Evolutionary conservation across 2,797 vertebrate genomes (phyloP).

Genomic region (Darevskia mixta): DNA sequence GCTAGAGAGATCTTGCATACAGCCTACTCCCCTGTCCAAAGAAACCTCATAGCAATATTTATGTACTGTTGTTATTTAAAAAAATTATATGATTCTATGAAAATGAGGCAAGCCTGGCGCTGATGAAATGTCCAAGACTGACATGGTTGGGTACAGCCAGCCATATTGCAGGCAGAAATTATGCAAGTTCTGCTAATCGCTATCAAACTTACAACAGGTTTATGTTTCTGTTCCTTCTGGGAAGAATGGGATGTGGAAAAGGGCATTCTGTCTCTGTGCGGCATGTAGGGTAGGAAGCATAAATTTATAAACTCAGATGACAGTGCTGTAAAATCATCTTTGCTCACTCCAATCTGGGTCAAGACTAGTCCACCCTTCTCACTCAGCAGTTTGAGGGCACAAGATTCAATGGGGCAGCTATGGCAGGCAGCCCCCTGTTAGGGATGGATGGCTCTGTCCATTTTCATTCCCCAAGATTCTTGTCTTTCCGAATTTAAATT

Average conservation of each 20-base stretch:
- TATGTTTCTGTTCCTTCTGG: constrained; percentile 8
- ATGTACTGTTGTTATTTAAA: constrained; percentile 65
- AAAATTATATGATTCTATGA: not conserved
- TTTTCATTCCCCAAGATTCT: too few species aligned
- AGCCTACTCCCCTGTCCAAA: too few species aligned
- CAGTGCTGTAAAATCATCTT: too few species aligned
- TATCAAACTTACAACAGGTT: constrained; percentile 8
- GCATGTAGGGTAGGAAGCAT: not conserved
- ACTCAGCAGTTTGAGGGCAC: not conserved
- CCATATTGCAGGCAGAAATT: constrained; percentile 53
- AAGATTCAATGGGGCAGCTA: too few species aligned
- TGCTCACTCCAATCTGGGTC: too few species aligned
- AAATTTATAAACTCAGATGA: not conserved
- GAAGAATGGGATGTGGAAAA: not conserved
- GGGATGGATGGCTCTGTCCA: too few species aligned
- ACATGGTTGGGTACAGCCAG: constrained; percentile 14
- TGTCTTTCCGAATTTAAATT: too few species aligned
- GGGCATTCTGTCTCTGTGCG: not conserved
- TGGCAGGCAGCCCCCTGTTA: too few species aligned
- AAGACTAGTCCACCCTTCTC: not conserved
- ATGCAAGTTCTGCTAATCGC: not conserved
- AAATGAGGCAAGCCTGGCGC: constrained; percentile 49
- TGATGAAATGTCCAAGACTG: constrained; percentile 44
- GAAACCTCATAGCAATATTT: constrained; percentile 42
- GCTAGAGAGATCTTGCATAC: too few species aligned